These are phyloP conservation scores for Prietella phreatophila DNA, from an alignment of 2,113 vertebrate species.

Conservation along the genomic window DNA sequence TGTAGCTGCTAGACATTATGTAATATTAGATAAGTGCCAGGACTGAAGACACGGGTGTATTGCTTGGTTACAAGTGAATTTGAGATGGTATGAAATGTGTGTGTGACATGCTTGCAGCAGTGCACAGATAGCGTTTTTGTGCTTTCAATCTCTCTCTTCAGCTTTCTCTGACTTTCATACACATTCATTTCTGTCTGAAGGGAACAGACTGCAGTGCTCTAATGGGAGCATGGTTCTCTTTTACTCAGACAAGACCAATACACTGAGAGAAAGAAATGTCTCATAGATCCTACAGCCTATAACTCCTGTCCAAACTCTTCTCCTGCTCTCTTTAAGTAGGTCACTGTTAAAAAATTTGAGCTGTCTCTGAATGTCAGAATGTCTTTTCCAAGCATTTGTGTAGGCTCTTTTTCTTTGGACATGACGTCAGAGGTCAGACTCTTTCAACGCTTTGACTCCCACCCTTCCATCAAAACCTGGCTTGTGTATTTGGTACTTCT, in stretches of 20 bases:
- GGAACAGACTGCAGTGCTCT: neutral
- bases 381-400: neutral
- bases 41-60: constrained; percentile 23
- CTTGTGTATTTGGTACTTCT: neutral
- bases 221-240: neutral
- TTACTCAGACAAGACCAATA: constrained; percentile 7
- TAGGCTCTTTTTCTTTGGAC: neutral
- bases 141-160: neutral
- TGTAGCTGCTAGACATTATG: constrained; percentile 9
- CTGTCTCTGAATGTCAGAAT: constrained; percentile 16
- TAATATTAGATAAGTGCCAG: constrained; percentile 38
- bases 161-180: neutral
- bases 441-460: neutral
- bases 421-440: constrained; percentile 4
- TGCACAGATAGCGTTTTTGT: neutral
- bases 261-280: constrained; percentile 23
- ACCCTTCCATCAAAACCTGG: neutral
- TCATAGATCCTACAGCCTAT: constrained; percentile 15
- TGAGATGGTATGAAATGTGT: constrained; percentile 17
- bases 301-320: constrained; percentile 24
- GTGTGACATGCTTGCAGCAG: neutral
- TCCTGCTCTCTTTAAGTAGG: constrained; percentile 20
- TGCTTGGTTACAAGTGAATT: constrained; percentile 21
- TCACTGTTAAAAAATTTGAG: neutral
- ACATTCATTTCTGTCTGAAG: neutral